Evolutionary conservation across 2,113 vertebrate genomes (phyloP).

Genomic region (Australoheros scitulus): DNA sequence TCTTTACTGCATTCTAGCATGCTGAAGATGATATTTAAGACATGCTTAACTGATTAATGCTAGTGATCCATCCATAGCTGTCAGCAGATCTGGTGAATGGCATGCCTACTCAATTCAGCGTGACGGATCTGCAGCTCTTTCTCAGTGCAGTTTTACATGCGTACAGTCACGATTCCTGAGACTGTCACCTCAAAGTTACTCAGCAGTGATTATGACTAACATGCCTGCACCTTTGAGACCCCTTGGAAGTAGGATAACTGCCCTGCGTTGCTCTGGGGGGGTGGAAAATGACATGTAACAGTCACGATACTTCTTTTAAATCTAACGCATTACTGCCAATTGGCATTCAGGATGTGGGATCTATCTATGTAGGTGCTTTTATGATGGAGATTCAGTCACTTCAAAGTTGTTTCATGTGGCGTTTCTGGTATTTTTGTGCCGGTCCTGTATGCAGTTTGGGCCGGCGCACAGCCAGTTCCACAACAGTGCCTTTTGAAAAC

Average conservation of each 20-base stretch:
- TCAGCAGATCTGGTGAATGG: background rate
- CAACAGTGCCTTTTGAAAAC: background rate
- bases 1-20: background rate
- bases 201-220: background rate
- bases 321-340: slow-evolving; percentile 18
- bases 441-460: slow-evolving; percentile 4
- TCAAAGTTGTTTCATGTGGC: slow-evolving; percentile 54
- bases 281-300: background rate
- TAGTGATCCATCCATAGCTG: background rate
- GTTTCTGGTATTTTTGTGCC: background rate
- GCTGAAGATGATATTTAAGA: slow-evolving; percentile 1
- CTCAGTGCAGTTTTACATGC: background rate
- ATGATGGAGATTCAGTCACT: slow-evolving; percentile 54
- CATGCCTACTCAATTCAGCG: background rate
- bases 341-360: slow-evolving; percentile 24
- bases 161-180: background rate
- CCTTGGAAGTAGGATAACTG: slow-evolving; percentile 11
- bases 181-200: slow-evolving; percentile 22
- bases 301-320: slow-evolving; percentile 43
- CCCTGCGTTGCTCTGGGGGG: background rate
- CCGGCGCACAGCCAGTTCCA: background rate
- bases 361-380: slow-evolving; percentile 41
- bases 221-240: background rate
- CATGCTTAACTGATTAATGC: background rate
- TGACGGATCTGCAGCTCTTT: slow-evolving; percentile 12